phyloP scores from a whole-genome alignment of 2,888 invertebrate species.

The Clusia tigrina region DNA sequence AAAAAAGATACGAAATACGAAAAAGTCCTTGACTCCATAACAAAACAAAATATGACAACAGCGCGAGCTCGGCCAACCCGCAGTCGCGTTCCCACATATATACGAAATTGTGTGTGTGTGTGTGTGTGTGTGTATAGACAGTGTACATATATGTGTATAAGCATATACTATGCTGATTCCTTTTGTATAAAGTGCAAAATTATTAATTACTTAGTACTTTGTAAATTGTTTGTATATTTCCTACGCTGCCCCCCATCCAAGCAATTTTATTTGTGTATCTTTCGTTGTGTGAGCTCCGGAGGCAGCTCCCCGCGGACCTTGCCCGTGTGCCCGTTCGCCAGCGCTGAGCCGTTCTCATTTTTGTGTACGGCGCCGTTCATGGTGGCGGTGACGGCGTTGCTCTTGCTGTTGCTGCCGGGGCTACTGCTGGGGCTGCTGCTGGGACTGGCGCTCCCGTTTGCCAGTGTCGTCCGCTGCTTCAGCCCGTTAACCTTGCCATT shows the following conservation, averaged over 20 bases:
- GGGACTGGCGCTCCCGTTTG: constrained; percentile 46
- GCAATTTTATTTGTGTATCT: constrained; percentile 64
- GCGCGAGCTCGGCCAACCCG: too few species aligned
- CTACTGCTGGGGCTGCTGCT: constrained; percentile 39
- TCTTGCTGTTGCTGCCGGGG: constrained; percentile 33
- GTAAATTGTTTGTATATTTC: constrained; percentile 2
- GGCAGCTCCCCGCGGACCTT: constrained; percentile 49
- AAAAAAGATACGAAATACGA: constrained; percentile 36
- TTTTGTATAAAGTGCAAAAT: constrained; percentile 26
- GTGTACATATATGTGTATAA: constrained; percentile 29
- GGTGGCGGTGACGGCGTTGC: constrained; percentile 34
- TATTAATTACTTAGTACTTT: background rate
- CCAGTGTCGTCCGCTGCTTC: constrained; percentile 48
- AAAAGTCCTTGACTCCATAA: background rate
- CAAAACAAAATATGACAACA: background rate
- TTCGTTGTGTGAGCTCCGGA: constrained; percentile 60
- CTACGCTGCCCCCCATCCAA: constrained; percentile 32
- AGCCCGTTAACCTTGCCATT: constrained; percentile 33
- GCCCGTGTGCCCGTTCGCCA: constrained; percentile 51
- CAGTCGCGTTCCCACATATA: constrained; percentile 31
- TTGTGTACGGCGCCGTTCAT: constrained; percentile 50
- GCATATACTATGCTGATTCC: constrained; percentile 9
- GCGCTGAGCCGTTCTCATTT: constrained; percentile 47
- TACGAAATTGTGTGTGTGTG: constrained; percentile 28
- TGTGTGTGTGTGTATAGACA: constrained; percentile 32